Evolutionary conservation across 2,113 vertebrate species (phyloP).

Genomic region (Ophiodon elongatus): DNA sequence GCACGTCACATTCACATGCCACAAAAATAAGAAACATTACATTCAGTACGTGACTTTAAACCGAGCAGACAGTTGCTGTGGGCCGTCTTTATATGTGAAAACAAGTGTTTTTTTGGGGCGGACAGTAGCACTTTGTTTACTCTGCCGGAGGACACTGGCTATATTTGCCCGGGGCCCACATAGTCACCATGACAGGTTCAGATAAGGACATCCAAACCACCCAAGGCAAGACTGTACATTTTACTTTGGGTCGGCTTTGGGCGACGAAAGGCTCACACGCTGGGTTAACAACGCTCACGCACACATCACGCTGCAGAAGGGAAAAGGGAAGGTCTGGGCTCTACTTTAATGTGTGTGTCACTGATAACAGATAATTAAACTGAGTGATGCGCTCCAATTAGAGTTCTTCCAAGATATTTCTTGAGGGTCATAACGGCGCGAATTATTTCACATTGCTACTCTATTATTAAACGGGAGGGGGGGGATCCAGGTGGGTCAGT

Average conservation of each 20-base stretch:
- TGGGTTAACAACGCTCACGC: not conserved
- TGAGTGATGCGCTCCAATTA: not conserved
- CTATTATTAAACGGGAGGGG: not conserved
- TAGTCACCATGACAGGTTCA: conserved; percentile 32
- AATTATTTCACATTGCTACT: not conserved
- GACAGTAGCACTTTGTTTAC: conserved; percentile 39
- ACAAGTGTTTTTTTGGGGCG: conserved; percentile 29
- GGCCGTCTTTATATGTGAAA: conserved; percentile 6
- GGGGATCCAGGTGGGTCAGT: not conserved
- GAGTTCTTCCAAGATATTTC: not conserved
- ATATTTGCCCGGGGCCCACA: conserved; percentile 39
- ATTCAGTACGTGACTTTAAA: conserved; percentile 18
- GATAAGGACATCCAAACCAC: conserved; percentile 34
- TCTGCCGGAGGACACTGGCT: conserved; percentile 40
- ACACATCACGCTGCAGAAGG: not conserved
- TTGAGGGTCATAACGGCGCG: not conserved
- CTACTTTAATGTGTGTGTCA: not conserved
- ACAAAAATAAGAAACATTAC: not conserved
- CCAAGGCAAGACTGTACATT: conserved; percentile 36
- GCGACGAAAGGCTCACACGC: not conserved
- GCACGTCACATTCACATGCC: conserved; percentile 1
- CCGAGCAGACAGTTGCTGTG: not conserved
- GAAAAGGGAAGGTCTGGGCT: not conserved
- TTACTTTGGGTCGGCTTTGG: conserved; percentile 34
- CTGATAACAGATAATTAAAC: not conserved